These are phyloP conservation scores for Synergus japonicus DNA, from an alignment of 2,888 invertebrate species.

Conservation along the genomic window DNA sequence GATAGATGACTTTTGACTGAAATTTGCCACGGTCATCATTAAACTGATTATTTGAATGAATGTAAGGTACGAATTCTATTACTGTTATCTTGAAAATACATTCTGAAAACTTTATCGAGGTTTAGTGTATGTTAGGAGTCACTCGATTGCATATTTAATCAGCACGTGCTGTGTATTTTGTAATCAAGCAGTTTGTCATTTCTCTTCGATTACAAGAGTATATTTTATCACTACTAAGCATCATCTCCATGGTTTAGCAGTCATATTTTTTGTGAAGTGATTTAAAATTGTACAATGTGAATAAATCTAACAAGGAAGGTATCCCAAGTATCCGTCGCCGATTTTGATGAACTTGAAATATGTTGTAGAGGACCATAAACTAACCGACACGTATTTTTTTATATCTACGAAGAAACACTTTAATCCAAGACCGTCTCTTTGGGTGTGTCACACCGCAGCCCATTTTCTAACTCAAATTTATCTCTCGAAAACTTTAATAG, in stretches of 20 bases:
- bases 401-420: no score
- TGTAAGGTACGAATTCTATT: constrained; percentile 38
- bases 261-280: background rate
- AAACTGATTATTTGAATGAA: constrained; percentile 28
- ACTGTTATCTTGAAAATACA: constrained; percentile 17
- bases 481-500: no score
- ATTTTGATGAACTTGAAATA: no score
- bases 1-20: constrained; percentile 26
- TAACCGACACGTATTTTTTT: no score
- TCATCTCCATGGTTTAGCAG: background rate
- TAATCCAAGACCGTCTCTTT: no score
- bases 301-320: background rate
- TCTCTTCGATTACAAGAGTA: background rate
- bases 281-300: background rate
- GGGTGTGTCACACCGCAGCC: no score
- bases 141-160: constrained; percentile 3
- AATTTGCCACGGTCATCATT: constrained; percentile 26
- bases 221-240: background rate
- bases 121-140: constrained; percentile 23
- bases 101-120: constrained; percentile 19
- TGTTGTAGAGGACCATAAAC: no score
- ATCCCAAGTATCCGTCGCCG: no score
- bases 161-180: constrained; percentile 23
- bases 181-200: constrained; percentile 1
- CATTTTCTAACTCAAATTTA: no score